phyloP scores from a whole-genome alignment of 2,113 vertebrate genomes.

The Macaca nemestrina region DNA sequence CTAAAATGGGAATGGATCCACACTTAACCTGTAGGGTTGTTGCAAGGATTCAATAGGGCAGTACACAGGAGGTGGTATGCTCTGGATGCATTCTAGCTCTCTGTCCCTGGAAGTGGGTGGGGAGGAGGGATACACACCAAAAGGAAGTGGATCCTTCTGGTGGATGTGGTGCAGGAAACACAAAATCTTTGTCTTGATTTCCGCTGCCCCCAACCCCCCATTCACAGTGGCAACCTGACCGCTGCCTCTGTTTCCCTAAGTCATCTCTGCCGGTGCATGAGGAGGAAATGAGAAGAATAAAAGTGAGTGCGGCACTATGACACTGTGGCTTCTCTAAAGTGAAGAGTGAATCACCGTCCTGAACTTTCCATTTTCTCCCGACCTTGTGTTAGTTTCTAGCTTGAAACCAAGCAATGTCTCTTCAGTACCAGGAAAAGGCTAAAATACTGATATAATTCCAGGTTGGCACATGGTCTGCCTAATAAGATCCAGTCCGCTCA shows the following conservation, averaged over 20 bases:
- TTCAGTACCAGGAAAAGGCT: background rate
- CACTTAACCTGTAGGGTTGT: fast-evolving
- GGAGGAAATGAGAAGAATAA: background rate
- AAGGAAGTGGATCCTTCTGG: background rate
- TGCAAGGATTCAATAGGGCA: background rate
- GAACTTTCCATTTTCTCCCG: background rate
- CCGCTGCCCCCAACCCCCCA: background rate
- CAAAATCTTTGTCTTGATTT: background rate
- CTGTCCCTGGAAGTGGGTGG: background rate
- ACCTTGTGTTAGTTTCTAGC: background rate
- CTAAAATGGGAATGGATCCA: fast-evolving
- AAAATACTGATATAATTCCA: background rate
- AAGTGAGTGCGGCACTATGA: background rate
- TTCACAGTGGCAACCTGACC: background rate
- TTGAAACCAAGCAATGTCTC: background rate
- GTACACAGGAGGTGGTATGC: fast-evolving
- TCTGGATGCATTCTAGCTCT: background rate
- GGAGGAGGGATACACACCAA: background rate
- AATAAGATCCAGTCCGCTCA: background rate
- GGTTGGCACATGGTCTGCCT: background rate
- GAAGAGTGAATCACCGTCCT: background rate
- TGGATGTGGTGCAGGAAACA: background rate
- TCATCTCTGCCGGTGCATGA: background rate
- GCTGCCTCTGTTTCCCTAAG: background rate
- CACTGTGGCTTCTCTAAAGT: background rate